Percentiles rank a stretch among this genome's conserved stretches.
Conservation (phyloP, 2,113 vertebrate species). For the Daboia siamensis region DNA sequence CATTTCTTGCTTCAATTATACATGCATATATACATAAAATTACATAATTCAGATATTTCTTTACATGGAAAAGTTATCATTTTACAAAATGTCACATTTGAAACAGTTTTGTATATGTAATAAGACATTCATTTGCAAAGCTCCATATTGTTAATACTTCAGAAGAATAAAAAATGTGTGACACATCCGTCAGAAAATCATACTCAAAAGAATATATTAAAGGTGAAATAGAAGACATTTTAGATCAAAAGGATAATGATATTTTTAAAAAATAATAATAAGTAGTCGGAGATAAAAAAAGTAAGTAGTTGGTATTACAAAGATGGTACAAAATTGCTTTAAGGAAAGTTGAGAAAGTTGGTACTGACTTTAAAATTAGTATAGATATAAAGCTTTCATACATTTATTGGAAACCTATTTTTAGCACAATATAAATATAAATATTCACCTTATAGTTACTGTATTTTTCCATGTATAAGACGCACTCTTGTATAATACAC, state of each 20-base stretch:
- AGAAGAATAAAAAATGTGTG: conserved; percentile 65
- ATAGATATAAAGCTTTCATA: conserved; percentile 37
- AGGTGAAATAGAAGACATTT: conserved; percentile 81
- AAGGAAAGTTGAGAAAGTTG: conserved; percentile 60
- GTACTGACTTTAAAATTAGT: conserved; percentile 68
- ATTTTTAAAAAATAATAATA: conserved; percentile 66
- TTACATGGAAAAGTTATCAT: conserved; percentile 42
- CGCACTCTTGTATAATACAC: too few species aligned
- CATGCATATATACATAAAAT: neutral
- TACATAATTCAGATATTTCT: conserved; percentile 17
- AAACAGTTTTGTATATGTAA: conserved; percentile 50
- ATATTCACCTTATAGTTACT: neutral
- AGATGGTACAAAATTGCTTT: conserved; percentile 67
- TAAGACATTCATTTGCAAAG: conserved; percentile 58
- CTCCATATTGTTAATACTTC: conserved; percentile 64
- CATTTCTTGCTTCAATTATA: neutral
- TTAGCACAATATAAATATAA: neutral
- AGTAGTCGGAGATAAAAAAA: conserved; percentile 70
- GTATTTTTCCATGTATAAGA: too few species aligned
- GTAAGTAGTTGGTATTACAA: conserved; percentile 60
- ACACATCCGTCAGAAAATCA: conserved; percentile 69
- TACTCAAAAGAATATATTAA: conserved; percentile 77
- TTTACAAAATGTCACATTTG: conserved; percentile 53
- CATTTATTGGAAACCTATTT: conserved; percentile 19
- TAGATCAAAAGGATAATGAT: conserved; percentile 79